Conservation (phyloP, 2,797 vertebrate species). For the Phaenicophaeus curvirostris region DNA sequence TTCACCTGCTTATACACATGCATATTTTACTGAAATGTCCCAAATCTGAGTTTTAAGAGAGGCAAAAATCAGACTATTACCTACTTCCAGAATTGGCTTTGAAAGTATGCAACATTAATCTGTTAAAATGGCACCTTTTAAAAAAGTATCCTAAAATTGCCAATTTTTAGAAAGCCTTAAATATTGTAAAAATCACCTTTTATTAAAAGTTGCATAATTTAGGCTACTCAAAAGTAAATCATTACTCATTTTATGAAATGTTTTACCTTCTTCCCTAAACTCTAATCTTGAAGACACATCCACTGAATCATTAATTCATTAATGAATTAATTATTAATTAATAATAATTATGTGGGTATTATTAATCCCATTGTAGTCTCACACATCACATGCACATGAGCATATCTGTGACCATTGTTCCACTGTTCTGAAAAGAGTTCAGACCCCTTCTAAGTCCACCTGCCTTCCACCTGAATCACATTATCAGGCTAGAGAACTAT, state of each 20-base stretch:
- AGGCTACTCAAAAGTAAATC: neutral
- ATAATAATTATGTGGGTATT: too few relatives aligned
- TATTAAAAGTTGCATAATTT: neutral
- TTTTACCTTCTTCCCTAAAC: neutral
- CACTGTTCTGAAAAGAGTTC: neutral
- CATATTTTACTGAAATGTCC: neutral
- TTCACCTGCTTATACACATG: neutral
- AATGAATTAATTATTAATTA: too few relatives aligned
- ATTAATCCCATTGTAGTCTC: neutral
- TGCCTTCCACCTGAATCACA: neutral
- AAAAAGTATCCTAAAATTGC: neutral
- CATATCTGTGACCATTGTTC: accelerated
- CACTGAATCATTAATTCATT: too few relatives aligned
- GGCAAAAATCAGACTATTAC: neutral
- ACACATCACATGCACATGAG: accelerated
- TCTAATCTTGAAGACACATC: neutral
- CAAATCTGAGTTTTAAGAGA: neutral
- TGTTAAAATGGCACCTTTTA: neutral
- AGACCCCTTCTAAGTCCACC: neutral
- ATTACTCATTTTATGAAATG: neutral
- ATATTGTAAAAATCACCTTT: neutral
- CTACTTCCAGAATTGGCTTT: neutral
- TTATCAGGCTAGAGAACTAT: neutral
- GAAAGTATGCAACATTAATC: neutral
- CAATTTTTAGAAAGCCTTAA: neutral